Evolutionary conservation across 2,888 invertebrate genomes (phyloP).

Genomic region (Lymantria monacha): DNA sequence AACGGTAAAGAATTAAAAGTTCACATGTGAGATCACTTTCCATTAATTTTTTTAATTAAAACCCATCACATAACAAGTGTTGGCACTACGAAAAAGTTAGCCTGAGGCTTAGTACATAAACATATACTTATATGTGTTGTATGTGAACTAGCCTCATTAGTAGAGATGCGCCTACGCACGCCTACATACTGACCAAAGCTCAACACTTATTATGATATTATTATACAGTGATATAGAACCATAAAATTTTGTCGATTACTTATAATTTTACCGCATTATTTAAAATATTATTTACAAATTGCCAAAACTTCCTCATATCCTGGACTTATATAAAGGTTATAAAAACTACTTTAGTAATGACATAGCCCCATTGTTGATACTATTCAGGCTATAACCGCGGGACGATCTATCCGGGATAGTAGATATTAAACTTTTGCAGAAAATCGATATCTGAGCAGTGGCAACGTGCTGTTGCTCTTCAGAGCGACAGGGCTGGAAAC

Average conservation of each 20-base stretch:
- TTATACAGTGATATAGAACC: slow-evolving; percentile 14
- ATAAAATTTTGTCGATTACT: slow-evolving; percentile 21
- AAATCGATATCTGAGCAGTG: no score
- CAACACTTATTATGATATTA: slow-evolving; percentile 34
- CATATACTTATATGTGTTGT: slow-evolving; percentile 28
- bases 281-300: no score
- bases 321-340: no score
- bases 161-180: slow-evolving; percentile 43
- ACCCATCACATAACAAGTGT: slow-evolving; percentile 4
- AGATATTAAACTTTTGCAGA: no score
- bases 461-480: no score
- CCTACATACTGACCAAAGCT: slow-evolving; percentile 35
- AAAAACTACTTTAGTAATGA: no score
- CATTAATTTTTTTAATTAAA: slow-evolving; percentile 1
- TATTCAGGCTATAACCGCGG: no score
- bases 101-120: slow-evolving; percentile 20
- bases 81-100: slow-evolving; percentile 10
- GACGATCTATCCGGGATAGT: no score
- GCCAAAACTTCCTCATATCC: no score
- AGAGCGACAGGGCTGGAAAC: no score
- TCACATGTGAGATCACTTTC: not conserved
- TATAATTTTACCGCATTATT: not conserved
- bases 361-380: no score
- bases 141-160: slow-evolving; percentile 57
- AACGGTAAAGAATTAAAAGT: not conserved